These are phyloP conservation scores for Lypha dubia DNA, from an alignment of 2,888 invertebrate genomes.

Conservation along the genomic window DNA sequence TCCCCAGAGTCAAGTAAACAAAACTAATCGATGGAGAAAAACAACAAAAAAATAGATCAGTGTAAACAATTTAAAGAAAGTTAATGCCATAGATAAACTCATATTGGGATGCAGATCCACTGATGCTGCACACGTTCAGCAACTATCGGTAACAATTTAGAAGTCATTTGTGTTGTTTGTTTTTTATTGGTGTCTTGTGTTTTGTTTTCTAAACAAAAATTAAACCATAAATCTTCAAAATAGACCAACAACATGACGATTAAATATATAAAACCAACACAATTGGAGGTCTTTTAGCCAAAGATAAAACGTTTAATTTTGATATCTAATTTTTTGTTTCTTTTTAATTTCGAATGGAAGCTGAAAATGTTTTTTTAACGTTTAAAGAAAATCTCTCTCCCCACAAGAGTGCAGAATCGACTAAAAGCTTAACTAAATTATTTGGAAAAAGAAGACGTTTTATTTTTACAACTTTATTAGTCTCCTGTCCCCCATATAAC, in stretches of 20 bases:
- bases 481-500: slow-evolving; percentile 37
- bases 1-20: slow-evolving; percentile 63
- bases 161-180: slow-evolving; percentile 30
- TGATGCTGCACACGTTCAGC: slow-evolving; percentile 4
- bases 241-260: slow-evolving; percentile 27
- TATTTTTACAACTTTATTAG: slow-evolving; percentile 61
- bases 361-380: slow-evolving; percentile 14
- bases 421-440: slow-evolving; percentile 14
- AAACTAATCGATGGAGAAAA: slow-evolving; percentile 54
- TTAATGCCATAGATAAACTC: slow-evolving; percentile 5
- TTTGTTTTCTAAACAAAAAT: slow-evolving; percentile 23
- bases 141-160: slow-evolving; percentile 30
- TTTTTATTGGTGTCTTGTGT: slow-evolving; percentile 15
- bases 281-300: slow-evolving; percentile 55
- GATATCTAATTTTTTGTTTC: slow-evolving; percentile 9
- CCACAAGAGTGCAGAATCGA: neutral
- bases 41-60: slow-evolving; percentile 18
- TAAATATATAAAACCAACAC: slow-evolving; percentile 17
- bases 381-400: slow-evolving; percentile 30
- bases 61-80: slow-evolving; percentile 51
- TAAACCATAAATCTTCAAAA: slow-evolving; percentile 59
- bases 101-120: neutral
- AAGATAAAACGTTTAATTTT: slow-evolving; percentile 34
- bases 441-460: slow-evolving; percentile 13
- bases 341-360: slow-evolving; percentile 22